A percentile compares a stretch with the other conserved stretches of the same genome.
Conservation (phyloP, 2,888 invertebrate species). For the Xestia c-nigrum region DNA sequence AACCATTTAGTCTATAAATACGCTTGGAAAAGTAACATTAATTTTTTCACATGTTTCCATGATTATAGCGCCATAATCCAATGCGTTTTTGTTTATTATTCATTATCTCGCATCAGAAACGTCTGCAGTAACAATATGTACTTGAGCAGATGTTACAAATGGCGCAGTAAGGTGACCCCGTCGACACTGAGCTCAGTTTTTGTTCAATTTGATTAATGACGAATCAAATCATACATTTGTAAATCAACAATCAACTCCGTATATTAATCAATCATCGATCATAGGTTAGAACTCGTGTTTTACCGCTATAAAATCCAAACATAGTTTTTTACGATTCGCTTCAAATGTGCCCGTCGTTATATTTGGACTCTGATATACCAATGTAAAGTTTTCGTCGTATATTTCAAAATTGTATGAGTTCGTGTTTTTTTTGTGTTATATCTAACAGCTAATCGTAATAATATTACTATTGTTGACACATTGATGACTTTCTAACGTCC, state of each 20-base stretch:
- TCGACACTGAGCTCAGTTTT: constrained; percentile 67
- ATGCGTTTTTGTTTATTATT: constrained; percentile 7
- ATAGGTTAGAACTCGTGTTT: constrained; percentile 55
- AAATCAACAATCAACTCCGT: constrained; percentile 62
- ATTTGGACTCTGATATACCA: constrained; percentile 28
- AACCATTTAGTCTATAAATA: constrained; percentile 6
- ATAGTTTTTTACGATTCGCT: constrained; percentile 44
- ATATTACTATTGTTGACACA: constrained; percentile 59
- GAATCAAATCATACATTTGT: constrained; percentile 63
- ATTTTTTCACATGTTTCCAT: background rate
- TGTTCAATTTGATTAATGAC: constrained; percentile 65
- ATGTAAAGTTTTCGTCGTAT: constrained; percentile 36
- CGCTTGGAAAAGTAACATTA: background rate
- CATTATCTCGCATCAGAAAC: constrained; percentile 46
- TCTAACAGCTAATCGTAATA: constrained; percentile 53
- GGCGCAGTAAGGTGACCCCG: constrained; percentile 72
- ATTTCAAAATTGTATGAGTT: constrained; percentile 27
- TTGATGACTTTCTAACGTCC: constrained; percentile 71
- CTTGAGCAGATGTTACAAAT: constrained; percentile 70
- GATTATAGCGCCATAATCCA: constrained; percentile 4
- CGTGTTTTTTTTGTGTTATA: constrained; percentile 39
- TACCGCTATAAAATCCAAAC: constrained; percentile 63
- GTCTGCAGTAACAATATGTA: constrained; percentile 43
- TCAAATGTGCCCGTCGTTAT: constrained; percentile 46
- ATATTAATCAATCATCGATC: constrained; percentile 65